Base-by-base conservation (phyloP, 2,113 vertebrate genomes). In the Amazona guildingii region DNA sequence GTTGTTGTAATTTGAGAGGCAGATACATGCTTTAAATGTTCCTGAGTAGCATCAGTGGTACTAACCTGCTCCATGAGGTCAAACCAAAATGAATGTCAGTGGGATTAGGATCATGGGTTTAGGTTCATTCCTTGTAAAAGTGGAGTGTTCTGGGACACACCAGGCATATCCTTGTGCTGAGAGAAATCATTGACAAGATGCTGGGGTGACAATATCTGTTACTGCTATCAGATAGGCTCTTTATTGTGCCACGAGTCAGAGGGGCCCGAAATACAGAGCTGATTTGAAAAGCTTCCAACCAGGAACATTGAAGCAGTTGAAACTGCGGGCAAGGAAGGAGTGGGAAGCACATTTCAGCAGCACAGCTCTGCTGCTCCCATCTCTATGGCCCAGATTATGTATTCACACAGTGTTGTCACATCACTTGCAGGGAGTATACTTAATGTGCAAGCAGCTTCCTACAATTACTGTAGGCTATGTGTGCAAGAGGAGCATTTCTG, bases 381-480 rank as follows among this genome's bases (percentile, higher is more conserved):
- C 29, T 8, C 37, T 14, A 61, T 49, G 69, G 39, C 94, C 66
- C 20, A 33, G 89, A 80, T 94, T 72, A 23, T 35, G 81, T 59
- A 86, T 86, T 92, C 91, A 7, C 66, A 4, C 27, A 1, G 88
- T 11, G 43, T 52, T 63, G 64, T 81, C 94, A 57, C 83, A n/a
- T 59, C 94, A 13, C 91, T 96, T 27, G 46, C 94, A 70, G 83
- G 33, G 92, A 62, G 64, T 64, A 21, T 61, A 55, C 86, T 90
- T 88, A 83, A 88, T 70, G 89, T 95, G 92, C 93, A 85, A 8
- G 82, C 90, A 92, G 96, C 94, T 96, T 94, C 94, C 96, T 80
- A 19, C 64, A 27, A 1, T 76, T 70, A 10, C 89, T 95, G 95
- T 79, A 63, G 80, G 92, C 92, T 64, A 1, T 7, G 10, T 68